phyloP scores from a whole-genome alignment of 30 jellyfish, hydroid and myxozoan genomes.

The Aurelia aurita region DNA sequence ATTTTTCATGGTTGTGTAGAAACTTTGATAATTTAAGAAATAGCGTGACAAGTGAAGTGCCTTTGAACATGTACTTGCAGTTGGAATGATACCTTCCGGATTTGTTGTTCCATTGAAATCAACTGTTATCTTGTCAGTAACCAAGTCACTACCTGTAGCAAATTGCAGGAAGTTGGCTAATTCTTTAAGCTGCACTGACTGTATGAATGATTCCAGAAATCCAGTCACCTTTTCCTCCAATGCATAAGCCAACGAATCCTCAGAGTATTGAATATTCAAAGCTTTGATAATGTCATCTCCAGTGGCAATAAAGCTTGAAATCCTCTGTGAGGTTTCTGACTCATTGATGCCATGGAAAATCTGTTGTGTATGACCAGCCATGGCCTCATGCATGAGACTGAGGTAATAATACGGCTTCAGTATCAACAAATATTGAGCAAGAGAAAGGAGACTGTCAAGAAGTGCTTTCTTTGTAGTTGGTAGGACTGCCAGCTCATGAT shows the following conservation, averaged over 20 bases:
- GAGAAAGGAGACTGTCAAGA: not conserved
- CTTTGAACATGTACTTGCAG: conserved; percentile 9
- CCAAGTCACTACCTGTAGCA: conserved; percentile 5
- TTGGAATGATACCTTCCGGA: conserved; percentile 8
- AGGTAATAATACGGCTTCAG: conserved; percentile 1
- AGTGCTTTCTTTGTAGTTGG: not conserved
- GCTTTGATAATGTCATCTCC: conserved; percentile 7
- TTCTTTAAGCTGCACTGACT: not conserved
- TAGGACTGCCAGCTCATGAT: not conserved
- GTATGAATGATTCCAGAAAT: not conserved
- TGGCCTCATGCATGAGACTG: conserved; percentile 5
- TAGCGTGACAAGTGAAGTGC: conserved; percentile 9
- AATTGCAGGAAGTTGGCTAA: not conserved
- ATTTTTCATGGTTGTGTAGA: conserved; percentile 5
- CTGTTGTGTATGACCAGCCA: not conserved
- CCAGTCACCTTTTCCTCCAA: conserved; percentile 11
- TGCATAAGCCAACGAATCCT: conserved; percentile 6
- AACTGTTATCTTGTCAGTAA: conserved; percentile 8
- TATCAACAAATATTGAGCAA: not conserved
- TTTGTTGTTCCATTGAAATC: conserved; percentile 6
- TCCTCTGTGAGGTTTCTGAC: not conserved
- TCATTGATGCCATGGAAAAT: not conserved
- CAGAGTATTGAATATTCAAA: not conserved
- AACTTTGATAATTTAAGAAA: not conserved
- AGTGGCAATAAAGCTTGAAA: not conserved